Conservation (phyloP, 2,113 vertebrate species). For the Rhinopithecus roxellana region DNA sequence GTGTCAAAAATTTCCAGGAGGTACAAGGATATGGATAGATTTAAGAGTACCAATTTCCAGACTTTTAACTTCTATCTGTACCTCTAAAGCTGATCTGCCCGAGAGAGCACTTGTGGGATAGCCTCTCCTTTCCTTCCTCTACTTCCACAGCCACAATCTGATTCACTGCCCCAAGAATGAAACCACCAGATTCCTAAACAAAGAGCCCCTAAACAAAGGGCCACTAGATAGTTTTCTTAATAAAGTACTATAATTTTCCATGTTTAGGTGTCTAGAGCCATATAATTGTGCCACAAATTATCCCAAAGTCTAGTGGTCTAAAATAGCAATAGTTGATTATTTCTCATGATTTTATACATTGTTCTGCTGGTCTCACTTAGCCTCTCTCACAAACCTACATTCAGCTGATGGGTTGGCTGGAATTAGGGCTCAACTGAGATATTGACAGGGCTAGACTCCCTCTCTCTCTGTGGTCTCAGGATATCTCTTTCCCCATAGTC, state of each 20-base stretch:
- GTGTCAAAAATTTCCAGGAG: not conserved
- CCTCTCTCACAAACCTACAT: not conserved
- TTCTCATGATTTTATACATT: not conserved
- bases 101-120: rapidly evolving
- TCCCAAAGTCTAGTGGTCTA: not conserved
- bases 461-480: not conserved
- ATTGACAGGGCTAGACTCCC: not conserved
- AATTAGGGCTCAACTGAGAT: not conserved
- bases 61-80: not conserved
- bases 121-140: not conserved
- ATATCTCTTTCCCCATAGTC: not conserved
- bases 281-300: not conserved
- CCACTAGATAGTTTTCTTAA: not conserved
- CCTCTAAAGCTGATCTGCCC: rapidly evolving
- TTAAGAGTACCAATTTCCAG: not conserved
- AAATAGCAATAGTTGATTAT: not conserved
- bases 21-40: not conserved
- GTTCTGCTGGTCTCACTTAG: not conserved
- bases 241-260: not conserved
- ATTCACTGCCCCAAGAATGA: not conserved
- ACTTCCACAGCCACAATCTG: not conserved
- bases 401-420: not conserved
- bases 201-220: not conserved
- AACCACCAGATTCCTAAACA: not conserved
- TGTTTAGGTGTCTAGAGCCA: not conserved